Conservation (phyloP, 2,888 invertebrate genomes). For the Myathropa florea region DNA sequence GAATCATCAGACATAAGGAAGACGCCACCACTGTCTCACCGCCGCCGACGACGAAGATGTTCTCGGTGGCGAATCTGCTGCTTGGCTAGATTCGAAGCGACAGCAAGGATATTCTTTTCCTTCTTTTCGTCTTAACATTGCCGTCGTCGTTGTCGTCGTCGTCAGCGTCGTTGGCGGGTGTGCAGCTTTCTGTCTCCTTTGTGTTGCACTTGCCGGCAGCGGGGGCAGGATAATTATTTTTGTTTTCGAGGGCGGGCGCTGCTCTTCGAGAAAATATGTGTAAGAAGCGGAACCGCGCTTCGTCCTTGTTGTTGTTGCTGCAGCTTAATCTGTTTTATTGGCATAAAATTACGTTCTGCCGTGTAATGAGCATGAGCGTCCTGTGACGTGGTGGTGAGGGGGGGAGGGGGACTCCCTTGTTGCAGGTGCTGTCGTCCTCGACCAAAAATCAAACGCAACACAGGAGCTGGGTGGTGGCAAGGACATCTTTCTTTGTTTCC, state of each 20-base stretch:
- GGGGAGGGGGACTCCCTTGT: background rate
- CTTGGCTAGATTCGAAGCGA: constrained; percentile 19
- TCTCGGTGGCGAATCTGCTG: constrained; percentile 10
- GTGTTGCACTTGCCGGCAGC: constrained; percentile 31
- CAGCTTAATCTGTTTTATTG: constrained; percentile 67
- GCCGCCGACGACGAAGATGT: constrained; percentile 17
- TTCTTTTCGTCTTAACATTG: too few species aligned
- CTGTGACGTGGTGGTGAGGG: background rate
- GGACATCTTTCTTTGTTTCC: constrained; percentile 36
- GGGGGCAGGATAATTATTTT: constrained; percentile 62
- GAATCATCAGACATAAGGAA: constrained; percentile 46
- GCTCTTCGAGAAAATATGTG: too few species aligned
- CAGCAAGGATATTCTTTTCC: constrained; percentile 48
- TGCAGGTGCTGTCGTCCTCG: constrained; percentile 54
- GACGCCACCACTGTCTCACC: constrained; percentile 23
- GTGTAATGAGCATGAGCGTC: constrained; percentile 1
- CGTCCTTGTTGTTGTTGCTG: constrained; percentile 15
- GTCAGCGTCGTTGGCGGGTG: too few species aligned
- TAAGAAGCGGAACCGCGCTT: background rate
- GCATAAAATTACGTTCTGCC: constrained; percentile 65
- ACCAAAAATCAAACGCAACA: constrained; percentile 50
- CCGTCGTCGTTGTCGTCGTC: background rate
- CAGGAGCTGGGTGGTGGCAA: background rate
- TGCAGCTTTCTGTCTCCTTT: constrained; percentile 31
- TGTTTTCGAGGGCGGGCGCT: constrained; percentile 28